Conservation (phyloP, 2,113 vertebrate genomes). For the Lichenostomus cassidix region DNA sequence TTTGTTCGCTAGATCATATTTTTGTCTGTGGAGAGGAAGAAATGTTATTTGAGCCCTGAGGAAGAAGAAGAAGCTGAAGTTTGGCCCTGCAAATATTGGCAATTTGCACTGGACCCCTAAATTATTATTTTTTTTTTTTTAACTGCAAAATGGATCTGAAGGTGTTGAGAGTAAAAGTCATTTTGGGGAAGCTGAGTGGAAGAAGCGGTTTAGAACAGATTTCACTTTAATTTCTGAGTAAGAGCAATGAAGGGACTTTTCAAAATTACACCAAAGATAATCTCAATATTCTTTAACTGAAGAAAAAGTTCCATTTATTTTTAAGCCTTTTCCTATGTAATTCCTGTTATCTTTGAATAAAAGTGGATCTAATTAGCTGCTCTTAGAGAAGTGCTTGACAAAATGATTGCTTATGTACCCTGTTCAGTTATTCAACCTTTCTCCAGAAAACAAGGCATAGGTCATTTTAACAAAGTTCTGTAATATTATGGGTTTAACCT, state of each 20-base stretch:
- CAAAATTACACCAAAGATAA: background rate
- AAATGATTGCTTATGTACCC: background rate
- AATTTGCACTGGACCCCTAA: background rate
- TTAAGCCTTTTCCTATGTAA: background rate
- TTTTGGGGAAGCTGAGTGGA: background rate
- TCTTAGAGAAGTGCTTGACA: slow-evolving; percentile 10
- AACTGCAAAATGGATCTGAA: background rate
- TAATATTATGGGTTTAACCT: background rate
- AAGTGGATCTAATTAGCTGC: slow-evolving; percentile 17
- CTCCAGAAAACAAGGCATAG: background rate
- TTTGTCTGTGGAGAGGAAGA: background rate
- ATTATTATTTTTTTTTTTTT: background rate
- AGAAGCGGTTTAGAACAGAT: background rate
- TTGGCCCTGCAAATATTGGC: background rate
- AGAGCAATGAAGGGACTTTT: background rate
- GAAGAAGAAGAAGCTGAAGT: background rate
- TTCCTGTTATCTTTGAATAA: background rate
- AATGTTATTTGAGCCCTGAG: background rate
- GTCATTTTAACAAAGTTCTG: background rate
- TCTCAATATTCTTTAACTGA: background rate
- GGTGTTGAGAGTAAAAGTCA: background rate
- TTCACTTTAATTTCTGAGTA: background rate
- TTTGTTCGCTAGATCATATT: background rate
- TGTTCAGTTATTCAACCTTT: background rate
- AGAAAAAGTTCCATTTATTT: background rate